Conservation (phyloP, 2,113 vertebrate genomes). For the Edolisoma coerulescens region DNA sequence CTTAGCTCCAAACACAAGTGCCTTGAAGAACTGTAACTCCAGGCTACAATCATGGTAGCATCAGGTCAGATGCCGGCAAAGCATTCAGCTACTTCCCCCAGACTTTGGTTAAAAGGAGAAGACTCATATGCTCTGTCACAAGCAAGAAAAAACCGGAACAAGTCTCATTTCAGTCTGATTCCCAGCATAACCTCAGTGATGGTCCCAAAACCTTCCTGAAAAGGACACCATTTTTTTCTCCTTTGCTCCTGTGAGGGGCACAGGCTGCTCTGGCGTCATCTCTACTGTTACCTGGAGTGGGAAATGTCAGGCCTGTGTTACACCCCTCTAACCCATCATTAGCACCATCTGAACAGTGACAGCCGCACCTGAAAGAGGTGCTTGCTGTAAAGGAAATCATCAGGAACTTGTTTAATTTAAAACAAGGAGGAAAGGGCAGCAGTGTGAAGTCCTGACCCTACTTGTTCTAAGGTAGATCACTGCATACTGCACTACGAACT, state of each 20-base stretch:
- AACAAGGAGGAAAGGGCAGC: not conserved
- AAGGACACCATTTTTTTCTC: not conserved
- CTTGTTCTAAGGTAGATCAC: not conserved
- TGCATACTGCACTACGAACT: not conserved
- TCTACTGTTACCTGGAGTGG: not conserved
- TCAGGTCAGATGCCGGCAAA: not conserved
- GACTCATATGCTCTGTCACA: not conserved
- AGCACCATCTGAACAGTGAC: not conserved
- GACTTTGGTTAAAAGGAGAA: not conserved
- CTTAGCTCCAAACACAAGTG: not conserved
- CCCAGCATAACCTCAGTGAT: not conserved
- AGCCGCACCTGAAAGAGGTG: not conserved
- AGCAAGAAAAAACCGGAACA: not conserved
- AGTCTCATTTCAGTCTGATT: not conserved
- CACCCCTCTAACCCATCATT: not conserved
- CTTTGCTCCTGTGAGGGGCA: not conserved
- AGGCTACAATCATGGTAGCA: not conserved
- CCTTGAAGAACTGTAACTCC: not conserved
- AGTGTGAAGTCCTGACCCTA: not conserved
- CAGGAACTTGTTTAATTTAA: not conserved
- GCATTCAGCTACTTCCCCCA: not conserved
- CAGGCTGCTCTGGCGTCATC: not conserved
- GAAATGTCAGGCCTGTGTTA: not conserved
- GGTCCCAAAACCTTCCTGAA: not conserved
- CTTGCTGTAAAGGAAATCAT: accelerated